Base-by-base conservation (phyloP, 2,113 vertebrate species). In the Atlantisia rogersi region DNA sequence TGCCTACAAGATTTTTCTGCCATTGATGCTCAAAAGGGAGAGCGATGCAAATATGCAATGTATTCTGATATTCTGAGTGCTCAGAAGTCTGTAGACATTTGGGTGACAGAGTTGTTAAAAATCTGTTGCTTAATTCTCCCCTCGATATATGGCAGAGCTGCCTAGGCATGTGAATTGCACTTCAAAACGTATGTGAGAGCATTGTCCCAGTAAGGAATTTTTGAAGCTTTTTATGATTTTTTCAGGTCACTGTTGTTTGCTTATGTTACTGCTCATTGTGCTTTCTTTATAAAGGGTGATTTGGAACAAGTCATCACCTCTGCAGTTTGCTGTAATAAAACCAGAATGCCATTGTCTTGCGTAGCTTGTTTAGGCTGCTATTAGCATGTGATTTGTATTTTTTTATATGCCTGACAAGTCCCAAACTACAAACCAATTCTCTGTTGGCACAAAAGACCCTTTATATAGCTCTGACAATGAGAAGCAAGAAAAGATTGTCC, bases 341-440 rank as follows among this genome's bases (percentile, higher is more conserved):
- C 26, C 5, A 28, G 60, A 81, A 77, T 48, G 29, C 40, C 35
- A 65, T 22, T 79, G 48, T 62, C 40, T 78, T 55, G 48, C 63
- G 17, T 39, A 87, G 60, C 42, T 89, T 3, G 1, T 55, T 86
- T 82, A 68, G 67, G 48, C 74, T 87, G 35, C 25, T 78, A 52
- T 71, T 85, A 60, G 70, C 14, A 8, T 48, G n/a, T 53, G 52
- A n/a, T 32, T 48, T 73, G 48, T 85, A 31, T 29, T 48, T 73
- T 85, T 88, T 81, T 35, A 63, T 63, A 68, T 48, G 83, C 68
- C 65, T 94, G 64, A 28, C 42, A 94, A 86, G 28, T 75, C 32
- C 68, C 69, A 92, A 89, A 90, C 86, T 86, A 82, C 52, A 70
- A 70, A 52, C 40, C 44, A 79, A 37, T 76, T 84, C 22, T 88